Evolutionary conservation across 2,888 invertebrate genomes (phyloP).

Genomic region (Ischnura elegans): DNA sequence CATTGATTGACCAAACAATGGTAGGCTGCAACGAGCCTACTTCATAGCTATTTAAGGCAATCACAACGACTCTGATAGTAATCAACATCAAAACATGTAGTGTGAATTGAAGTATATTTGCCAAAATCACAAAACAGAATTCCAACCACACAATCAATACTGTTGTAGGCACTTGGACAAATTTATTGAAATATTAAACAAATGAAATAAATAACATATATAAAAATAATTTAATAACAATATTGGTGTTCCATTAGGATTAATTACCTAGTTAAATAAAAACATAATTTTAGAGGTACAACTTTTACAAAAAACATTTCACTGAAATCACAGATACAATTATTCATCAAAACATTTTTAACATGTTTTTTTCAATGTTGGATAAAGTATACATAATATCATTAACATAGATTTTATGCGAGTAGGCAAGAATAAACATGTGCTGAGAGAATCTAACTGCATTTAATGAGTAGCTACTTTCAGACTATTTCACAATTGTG

Average conservation of each 20-base stretch:
- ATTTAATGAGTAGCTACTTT: neutral
- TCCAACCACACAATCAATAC: neutral
- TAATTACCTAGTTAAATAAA: neutral
- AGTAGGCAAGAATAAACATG: neutral
- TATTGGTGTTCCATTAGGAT: neutral
- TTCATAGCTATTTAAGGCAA: no score
- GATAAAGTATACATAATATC: neutral
- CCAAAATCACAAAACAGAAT: constrained; percentile 1
- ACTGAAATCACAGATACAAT: neutral
- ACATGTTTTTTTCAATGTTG: neutral
- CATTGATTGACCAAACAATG: no score
- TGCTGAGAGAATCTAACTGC: neutral
- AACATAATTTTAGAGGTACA: neutral
- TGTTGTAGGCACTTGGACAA: neutral
- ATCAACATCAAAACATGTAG: neutral
- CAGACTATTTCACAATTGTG: no score
- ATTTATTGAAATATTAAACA: neutral
- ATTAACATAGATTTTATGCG: neutral
- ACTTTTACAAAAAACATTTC: neutral
- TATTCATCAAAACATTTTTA: neutral
- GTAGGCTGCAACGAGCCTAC: no score
- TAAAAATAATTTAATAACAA: constrained; percentile 2
- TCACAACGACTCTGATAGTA: no score
- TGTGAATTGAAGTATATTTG: constrained; percentile 6
- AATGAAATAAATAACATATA: neutral